These are phyloP conservation scores for Drosophila sproati DNA, from an alignment of 1,140 invertebrate species.

Conservation along the genomic window DNA sequence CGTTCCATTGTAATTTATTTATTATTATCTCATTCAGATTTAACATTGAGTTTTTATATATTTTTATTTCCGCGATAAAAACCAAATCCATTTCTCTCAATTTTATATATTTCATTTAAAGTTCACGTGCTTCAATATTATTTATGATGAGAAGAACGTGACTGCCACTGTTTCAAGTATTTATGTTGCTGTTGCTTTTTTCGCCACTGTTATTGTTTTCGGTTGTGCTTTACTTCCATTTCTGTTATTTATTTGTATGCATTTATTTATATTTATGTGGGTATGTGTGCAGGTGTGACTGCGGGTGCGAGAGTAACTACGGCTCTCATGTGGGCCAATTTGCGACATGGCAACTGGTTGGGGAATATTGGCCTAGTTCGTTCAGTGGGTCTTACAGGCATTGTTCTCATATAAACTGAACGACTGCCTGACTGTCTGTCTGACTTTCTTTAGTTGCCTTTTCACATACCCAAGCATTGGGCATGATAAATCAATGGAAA, in stretches of 20 bases:
- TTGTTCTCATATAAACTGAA: constrained; percentile 22
- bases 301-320: constrained; percentile 22
- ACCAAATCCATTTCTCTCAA: background rate
- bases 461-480: background rate
- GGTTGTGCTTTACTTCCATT: constrained; percentile 54
- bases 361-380: constrained; percentile 20
- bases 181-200: constrained; percentile 22
- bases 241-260: constrained; percentile 61
- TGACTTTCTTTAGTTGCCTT: background rate
- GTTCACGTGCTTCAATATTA: constrained; percentile 49
- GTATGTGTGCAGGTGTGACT: constrained; percentile 8
- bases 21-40: background rate
- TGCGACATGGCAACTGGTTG: constrained; percentile 1
- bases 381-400: background rate
- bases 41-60: background rate
- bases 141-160: constrained; percentile 35
- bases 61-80: background rate
- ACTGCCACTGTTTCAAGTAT: constrained; percentile 43
- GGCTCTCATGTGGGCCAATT: constrained; percentile 15
- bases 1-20: background rate
- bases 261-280: constrained; percentile 67
- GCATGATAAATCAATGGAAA: background rate
- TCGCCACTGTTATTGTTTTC: constrained; percentile 58
- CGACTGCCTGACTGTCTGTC: background rate
- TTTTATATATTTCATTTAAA: constrained; percentile 45